Base-by-base conservation (phyloP, 1,140 invertebrate species). In the Oreohelix idahoensis region DNA sequence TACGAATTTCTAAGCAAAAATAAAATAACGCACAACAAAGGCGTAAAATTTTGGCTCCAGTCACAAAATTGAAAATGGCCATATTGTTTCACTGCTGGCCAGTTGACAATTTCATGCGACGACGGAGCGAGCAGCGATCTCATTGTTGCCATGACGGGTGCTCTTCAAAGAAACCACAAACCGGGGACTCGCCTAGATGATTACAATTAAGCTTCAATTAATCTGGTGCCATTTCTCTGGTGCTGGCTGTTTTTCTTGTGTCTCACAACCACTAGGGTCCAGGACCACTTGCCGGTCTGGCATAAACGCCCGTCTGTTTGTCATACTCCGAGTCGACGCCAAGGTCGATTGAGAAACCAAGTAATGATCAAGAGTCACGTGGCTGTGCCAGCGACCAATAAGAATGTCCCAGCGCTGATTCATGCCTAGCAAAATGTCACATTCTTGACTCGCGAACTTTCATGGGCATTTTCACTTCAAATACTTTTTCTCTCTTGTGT, bases 21-120 rank as follows among this genome's bases (percentile, higher is more conserved):
- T 4, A 15, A 58, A 23, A 4, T 15, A 58, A 15, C 15, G 23
- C 2, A 15, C 53, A 66, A 66, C 63, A 66, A 32, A 66, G 29
- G 29, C 5, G 63, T 29, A 29, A 32, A 4, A 13, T 32, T 66
- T 66, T 66, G 1, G 63, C 4, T 23, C 0, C 11, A 58, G 4
- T 66, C n/a, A 66, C 20, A 13, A 66, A 29, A 32, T 66, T 66
- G 63, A 66, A 66, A 66, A 32, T 66, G 20, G 29, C 29, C 63
- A 32, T 66, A 66, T 66, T 66, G 63, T 66, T 66, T 66, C 63
- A 66, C n/a, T 66, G 63, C 29, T 66, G 63, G n/a, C 63, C 63
- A 8, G n/a, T 66, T 66, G 63, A 66, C 29, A 35, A 35, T 35
- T 29, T 66, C 5, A 35, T 66, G n/a, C 29, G n/a, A 66, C n/a